phyloP scores from a whole-genome alignment of 2,797 vertebrate species.

The Myotis pilosus region DNA sequence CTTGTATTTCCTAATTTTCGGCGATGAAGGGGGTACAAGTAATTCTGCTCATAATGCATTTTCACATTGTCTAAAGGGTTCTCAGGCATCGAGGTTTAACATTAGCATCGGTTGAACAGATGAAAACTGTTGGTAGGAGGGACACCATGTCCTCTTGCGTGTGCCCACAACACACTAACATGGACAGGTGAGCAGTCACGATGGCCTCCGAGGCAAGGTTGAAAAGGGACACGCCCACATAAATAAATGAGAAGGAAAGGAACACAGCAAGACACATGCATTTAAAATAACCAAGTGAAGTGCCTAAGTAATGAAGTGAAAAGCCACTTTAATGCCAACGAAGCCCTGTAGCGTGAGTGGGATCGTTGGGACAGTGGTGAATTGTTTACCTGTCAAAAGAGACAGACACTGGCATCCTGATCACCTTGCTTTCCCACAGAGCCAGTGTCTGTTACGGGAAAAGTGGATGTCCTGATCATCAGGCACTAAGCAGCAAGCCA shows the following conservation, averaged over 20 bases:
- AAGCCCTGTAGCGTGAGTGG: not conserved
- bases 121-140: not conserved
- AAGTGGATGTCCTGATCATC: conserved; percentile 5
- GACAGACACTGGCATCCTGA: conserved; percentile 30
- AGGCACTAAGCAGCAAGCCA: conserved; percentile 29
- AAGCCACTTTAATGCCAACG: conserved; percentile 59
- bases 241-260: conserved; percentile 62
- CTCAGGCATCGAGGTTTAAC: conserved; percentile 36
- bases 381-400: conserved; percentile 32
- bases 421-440: not conserved
- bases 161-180: conserved; percentile 42
- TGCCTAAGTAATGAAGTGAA: conserved; percentile 57
- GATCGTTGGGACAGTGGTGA: conserved; percentile 32
- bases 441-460: conserved; percentile 45
- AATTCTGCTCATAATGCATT: conserved; percentile 19
- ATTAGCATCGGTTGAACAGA: not conserved
- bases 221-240: not conserved
- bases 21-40: not conserved
- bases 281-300: conserved; percentile 55
- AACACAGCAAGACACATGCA: conserved; percentile 47
- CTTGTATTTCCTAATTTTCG: not conserved
- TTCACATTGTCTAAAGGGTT: conserved; percentile 26
- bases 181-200: conserved; percentile 27
- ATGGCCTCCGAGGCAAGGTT: conserved; percentile 43
- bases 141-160: conserved; percentile 22